Percentiles rank a stretch among this genome's conserved stretches.
Evolutionary conservation across 1,140 invertebrate species (phyloP).

Genomic region (Spodoptera frugiperda): DNA sequence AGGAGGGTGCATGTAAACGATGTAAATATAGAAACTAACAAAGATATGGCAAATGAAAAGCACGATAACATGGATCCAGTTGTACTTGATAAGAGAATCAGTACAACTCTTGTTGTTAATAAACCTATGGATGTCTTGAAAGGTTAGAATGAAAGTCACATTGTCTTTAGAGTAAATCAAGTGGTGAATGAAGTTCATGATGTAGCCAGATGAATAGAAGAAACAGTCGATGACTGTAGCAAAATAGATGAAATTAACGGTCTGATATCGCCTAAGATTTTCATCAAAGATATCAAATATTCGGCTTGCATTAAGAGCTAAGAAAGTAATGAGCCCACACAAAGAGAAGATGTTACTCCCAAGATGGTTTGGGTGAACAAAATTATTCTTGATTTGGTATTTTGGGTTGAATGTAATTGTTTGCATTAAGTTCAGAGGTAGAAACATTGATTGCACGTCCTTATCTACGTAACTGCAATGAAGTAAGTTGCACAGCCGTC

Average conservation of each 20-base stretch:
- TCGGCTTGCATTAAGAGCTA: background rate
- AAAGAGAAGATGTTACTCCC: background rate
- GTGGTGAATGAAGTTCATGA: background rate
- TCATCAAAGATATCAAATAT: background rate
- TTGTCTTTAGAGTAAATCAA: background rate
- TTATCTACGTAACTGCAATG: background rate
- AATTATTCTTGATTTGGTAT: background rate
- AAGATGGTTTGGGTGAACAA: background rate
- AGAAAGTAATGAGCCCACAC: background rate
- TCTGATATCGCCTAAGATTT: background rate
- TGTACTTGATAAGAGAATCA: background rate
- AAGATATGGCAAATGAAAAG: background rate
- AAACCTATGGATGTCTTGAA: background rate
- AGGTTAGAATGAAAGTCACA: background rate
- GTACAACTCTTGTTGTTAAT: background rate
- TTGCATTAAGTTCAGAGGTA: constrained; percentile 1
- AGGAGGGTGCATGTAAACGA: constrained; percentile 5
- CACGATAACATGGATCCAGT: background rate
- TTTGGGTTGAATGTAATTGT: background rate
- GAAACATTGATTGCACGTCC: background rate
- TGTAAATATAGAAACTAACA: background rate
- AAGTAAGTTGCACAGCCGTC: no score
- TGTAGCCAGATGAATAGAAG: background rate
- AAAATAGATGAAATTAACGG: background rate
- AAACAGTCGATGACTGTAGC: background rate